Base-by-base conservation (phyloP, 23 tunicate genomes). In the Trididemnum nubilum region DNA sequence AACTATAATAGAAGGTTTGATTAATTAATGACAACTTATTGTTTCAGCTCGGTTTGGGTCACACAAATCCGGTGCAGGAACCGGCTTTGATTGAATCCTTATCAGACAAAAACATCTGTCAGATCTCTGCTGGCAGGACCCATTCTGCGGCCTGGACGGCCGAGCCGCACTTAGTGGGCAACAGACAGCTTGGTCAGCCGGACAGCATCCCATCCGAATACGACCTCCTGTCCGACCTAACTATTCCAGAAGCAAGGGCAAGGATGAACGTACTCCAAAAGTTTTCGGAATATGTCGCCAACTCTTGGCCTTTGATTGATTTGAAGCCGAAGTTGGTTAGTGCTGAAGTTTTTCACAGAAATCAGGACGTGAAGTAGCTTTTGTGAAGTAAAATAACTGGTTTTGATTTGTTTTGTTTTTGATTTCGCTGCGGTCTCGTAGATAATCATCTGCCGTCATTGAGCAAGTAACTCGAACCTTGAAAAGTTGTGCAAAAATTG, bases 81-180 rank as follows among this genome's bases (percentile, higher is more conserved):
- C 96, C 99, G 58, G 72, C 81, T 1, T 64, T 83, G 32, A 34
- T 94, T 54, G 86, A 73, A 39, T 64, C 72, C 22, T 77, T 95
- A 0, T 72, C 88, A 21, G 91, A 75, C 59, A 81, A 87, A 59
- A 82, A 86, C 40, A 80, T 95, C 65, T 73, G 77, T 21, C 99
- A 95, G 73, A 83, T 95, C 24, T 86, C 96, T 19, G 96, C 99
- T 35, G 99, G 99, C 0, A 78, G 95, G 35, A 85, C 90, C 36
- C 99, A 95, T 85, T 87, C 96, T 0, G 91, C 92, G 0, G 92
- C 86, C 1, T 95, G 99, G 99, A 86, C 99, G 15, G 67, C 87
- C 32, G 90, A 81, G 35, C 80, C 49, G 23, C 25, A 61, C 75
- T 33, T 24, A 22, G 63, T 30, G 65, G 50, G 74, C 34, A 7